These are phyloP conservation scores for Scaptomyza montana DNA, from an alignment of 1,140 invertebrate genomes.

Conservation along the genomic window DNA sequence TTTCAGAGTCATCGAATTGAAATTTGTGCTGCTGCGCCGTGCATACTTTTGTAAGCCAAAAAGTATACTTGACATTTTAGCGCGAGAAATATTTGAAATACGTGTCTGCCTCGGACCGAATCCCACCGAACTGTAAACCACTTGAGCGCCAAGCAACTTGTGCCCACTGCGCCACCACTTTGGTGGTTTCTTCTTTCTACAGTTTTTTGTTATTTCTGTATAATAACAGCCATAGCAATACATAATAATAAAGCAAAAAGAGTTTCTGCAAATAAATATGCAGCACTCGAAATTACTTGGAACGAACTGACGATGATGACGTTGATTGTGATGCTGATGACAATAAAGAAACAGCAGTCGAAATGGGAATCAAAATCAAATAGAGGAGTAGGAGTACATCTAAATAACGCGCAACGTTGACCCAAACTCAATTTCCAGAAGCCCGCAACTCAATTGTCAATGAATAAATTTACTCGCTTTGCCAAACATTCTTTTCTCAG, in stretches of 20 bases:
- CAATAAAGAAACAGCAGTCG: constrained; percentile 21
- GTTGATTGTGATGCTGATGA: constrained; percentile 35
- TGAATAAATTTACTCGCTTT: constrained; percentile 72
- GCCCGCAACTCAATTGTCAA: constrained; percentile 81
- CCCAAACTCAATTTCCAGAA: constrained; percentile 75
- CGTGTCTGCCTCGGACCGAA: constrained; percentile 47
- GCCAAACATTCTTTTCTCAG: constrained; percentile 6
- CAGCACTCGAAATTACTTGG: constrained; percentile 75
- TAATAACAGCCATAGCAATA: constrained; percentile 72
- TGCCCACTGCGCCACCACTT: constrained; percentile 11
- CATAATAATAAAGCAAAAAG: constrained; percentile 75
- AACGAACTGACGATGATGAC: constrained; percentile 60
- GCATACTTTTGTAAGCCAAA: constrained; percentile 67
- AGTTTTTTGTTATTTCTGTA: constrained; percentile 19
- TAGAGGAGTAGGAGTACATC: constrained; percentile 33
- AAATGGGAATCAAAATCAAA: not conserved
- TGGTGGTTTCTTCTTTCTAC: not conserved
- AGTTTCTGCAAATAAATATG: constrained; percentile 80
- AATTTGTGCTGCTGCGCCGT: constrained; percentile 5
- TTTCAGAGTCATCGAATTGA: constrained; percentile 2
- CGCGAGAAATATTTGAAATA: constrained; percentile 68
- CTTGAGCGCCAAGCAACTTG: constrained; percentile 56
- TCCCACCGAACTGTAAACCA: constrained; percentile 32
- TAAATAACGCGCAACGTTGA: constrained; percentile 54
- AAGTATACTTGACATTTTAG: constrained; percentile 71